Percentiles rank a stretch among this genome's conserved stretches.
These are phyloP conservation scores for Gulo gulo DNA, from an alignment of 2,113 vertebrate genomes.

Conservation along the genomic window DNA sequence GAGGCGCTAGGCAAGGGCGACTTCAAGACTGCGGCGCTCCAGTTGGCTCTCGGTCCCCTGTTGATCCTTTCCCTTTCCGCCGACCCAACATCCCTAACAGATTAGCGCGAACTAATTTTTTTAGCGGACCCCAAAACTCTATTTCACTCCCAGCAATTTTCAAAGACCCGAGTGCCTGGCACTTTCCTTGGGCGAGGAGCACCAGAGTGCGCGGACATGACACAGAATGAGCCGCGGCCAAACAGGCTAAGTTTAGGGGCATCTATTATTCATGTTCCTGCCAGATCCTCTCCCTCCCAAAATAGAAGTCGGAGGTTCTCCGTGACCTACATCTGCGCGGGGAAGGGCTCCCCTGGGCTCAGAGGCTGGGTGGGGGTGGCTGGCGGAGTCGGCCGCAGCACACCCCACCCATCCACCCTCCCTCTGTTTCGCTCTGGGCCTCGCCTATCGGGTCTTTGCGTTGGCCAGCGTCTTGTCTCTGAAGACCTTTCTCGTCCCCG, in stretches of 20 bases:
- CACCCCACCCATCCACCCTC: not conserved
- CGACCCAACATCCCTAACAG: not conserved
- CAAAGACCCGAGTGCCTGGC: not conserved
- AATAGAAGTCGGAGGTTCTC: constrained; percentile 84
- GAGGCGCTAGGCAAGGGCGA: not conserved
- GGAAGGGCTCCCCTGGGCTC: constrained; percentile 69
- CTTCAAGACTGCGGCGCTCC: not conserved
- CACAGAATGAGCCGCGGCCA: constrained; percentile 73
- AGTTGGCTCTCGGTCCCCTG: not conserved
- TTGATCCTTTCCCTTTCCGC: not conserved
- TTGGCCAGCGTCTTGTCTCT: not conserved
- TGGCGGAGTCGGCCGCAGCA: not conserved
- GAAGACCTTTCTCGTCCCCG: not conserved
- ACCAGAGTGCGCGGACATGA: not conserved
- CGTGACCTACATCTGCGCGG: constrained; percentile 86
- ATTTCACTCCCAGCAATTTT: not conserved
- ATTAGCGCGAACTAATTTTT: not conserved
- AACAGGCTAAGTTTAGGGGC: constrained; percentile 80
- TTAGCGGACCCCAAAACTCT: not conserved
- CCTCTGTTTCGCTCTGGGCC: not conserved
- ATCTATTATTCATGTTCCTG: constrained; percentile 87
- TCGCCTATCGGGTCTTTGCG: not conserved
- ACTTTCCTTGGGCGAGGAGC: constrained; percentile 25
- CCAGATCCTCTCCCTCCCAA: constrained; percentile 79
- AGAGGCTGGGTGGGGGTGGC: constrained; percentile 34